phyloP scores from a whole-genome alignment of 1,140 invertebrate species.

The Cotesia typhae region DNA sequence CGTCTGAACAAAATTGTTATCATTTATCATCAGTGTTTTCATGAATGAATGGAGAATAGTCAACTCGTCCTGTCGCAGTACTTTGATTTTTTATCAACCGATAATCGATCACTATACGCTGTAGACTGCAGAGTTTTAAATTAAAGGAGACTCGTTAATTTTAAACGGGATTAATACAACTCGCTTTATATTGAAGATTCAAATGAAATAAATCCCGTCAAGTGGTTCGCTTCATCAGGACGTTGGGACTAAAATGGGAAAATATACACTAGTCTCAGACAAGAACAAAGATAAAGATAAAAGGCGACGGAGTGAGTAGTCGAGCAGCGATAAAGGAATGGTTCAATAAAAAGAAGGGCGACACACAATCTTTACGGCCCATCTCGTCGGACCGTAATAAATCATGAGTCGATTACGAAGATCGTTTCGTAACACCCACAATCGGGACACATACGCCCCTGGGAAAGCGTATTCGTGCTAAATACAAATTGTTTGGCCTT shows the following conservation, averaged over 20 bases:
- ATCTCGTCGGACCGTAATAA: slow-evolving; percentile 51
- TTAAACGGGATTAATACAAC: slow-evolving; percentile 9
- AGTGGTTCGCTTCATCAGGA: too few species aligned
- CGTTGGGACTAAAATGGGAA: too few species aligned
- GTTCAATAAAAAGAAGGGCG: slow-evolving; percentile 9
- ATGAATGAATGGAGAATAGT: neutral
- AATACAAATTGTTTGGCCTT: slow-evolving; percentile 38
- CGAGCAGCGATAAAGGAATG: neutral
- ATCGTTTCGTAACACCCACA: slow-evolving; percentile 54
- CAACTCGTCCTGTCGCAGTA: slow-evolving; percentile 15
- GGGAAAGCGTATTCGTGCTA: slow-evolving; percentile 35
- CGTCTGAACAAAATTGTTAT: neutral
- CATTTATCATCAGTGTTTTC: neutral
- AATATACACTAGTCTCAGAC: too few species aligned
- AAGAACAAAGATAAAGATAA: neutral
- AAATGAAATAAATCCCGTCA: too few species aligned
- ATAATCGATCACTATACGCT: neutral
- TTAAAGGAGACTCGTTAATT: slow-evolving; percentile 28
- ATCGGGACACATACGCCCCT: slow-evolving; percentile 39
- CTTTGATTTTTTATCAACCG: slow-evolving; percentile 24
- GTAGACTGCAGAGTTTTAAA: neutral
- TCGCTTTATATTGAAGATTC: neutral
- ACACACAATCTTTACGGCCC: slow-evolving; percentile 48
- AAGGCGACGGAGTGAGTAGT: neutral
- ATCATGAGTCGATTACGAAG: slow-evolving; percentile 56